Percentiles rank a stretch among this genome's conserved stretches.
Evolutionary conservation across 30 jellyfish, hydroid and myxozoan genomes (phyloP).

Genomic region (Mastigias papua): DNA sequence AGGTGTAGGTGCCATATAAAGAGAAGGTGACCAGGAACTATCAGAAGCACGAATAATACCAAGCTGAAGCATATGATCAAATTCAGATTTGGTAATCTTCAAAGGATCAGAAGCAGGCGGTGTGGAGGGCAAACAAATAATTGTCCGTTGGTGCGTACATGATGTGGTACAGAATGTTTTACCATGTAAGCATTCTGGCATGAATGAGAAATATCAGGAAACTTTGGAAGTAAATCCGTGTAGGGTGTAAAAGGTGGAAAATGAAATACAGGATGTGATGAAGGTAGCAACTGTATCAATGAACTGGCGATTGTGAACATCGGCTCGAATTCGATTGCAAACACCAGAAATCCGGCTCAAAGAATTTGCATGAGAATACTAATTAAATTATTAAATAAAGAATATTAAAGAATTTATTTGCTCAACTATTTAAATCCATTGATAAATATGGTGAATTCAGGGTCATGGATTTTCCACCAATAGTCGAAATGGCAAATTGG

Average conservation of each 20-base stretch:
- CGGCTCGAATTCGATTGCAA: neutral
- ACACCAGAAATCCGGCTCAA: constrained; percentile 16
- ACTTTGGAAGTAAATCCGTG: neutral
- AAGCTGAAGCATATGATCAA: no score
- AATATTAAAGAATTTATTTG: no score
- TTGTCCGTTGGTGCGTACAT: no score
- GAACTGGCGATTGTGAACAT: neutral
- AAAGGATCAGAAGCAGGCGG: constrained; percentile 13
- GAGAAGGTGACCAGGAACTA: no score
- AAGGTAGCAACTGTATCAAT: neutral
- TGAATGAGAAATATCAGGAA: constrained; percentile 6
- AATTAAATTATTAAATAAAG: no score
- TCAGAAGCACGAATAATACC: no score
- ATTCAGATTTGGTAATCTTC: neutral
- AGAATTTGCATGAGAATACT: neutral
- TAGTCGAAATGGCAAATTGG: neutral
- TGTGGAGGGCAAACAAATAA: constrained; percentile 2
- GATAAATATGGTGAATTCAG: constrained; percentile 6
- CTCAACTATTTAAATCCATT: neutral
- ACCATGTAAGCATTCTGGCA: constrained; percentile 2
- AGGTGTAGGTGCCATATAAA: no score
- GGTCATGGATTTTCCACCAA: constrained; percentile 8
- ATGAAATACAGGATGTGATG: neutral
- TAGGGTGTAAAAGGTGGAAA: neutral
- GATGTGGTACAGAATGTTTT: no score